Evolutionary conservation across 2,888 invertebrate genomes (phyloP).

Genomic region (Noctua janthina): DNA sequence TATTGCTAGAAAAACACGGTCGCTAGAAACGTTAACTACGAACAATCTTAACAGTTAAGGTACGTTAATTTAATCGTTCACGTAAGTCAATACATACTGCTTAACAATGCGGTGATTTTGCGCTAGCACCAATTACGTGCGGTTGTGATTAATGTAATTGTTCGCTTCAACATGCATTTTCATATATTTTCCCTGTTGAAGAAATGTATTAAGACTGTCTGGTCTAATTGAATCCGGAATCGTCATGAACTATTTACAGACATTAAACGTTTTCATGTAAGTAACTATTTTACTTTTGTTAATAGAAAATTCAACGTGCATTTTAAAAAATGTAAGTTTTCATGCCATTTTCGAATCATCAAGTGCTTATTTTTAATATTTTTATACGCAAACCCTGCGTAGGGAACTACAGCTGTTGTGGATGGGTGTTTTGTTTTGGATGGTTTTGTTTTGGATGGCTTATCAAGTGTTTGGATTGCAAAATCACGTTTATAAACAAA

Average conservation of each 20-base stretch:
- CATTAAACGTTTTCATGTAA: not conserved
- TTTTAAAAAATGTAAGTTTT: not conserved
- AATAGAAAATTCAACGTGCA: not conserved
- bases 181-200: constrained; percentile 55
- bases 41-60: constrained; percentile 64
- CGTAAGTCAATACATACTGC: constrained; percentile 68
- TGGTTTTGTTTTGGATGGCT: too few species aligned
- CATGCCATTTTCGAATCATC: not conserved
- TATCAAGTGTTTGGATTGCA: too few species aligned
- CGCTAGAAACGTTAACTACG: constrained; percentile 12
- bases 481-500: not conserved
- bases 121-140: constrained; percentile 75
- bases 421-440: too few species aligned
- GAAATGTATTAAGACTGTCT: constrained; percentile 39
- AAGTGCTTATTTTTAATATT: too few species aligned
- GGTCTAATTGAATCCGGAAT: constrained; percentile 35
- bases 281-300: not conserved
- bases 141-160: constrained; percentile 73
- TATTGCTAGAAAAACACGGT: constrained; percentile 12
- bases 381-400: too few species aligned
- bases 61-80: constrained; percentile 65
- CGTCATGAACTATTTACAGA: constrained; percentile 6
- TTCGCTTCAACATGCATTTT: constrained; percentile 65
- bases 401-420: too few species aligned
- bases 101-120: constrained; percentile 72